phyloP scores from a whole-genome alignment of 2,888 invertebrate species.

The Lithophane leautieri region DNA sequence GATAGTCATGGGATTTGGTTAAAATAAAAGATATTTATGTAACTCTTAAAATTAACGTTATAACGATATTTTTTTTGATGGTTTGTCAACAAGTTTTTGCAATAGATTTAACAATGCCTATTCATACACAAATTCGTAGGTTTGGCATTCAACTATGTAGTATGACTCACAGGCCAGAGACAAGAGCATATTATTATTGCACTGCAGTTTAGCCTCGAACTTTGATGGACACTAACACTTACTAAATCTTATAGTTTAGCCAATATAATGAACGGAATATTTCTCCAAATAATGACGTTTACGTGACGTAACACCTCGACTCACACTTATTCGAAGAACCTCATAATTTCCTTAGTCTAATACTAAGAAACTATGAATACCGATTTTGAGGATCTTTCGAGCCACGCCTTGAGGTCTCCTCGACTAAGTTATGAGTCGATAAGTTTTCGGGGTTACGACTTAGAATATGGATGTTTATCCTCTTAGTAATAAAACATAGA shows the following conservation, averaged over 20 bases:
- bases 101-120: conserved; percentile 23
- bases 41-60: background rate
- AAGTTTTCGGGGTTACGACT: too few relatives aligned
- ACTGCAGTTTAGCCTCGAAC: background rate
- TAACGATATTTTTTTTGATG: background rate
- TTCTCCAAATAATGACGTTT: too few relatives aligned
- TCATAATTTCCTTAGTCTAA: too few relatives aligned
- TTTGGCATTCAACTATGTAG: conserved; percentile 18
- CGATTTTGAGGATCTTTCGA: too few relatives aligned
- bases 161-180: background rate
- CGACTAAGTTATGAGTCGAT: too few relatives aligned
- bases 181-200: background rate
- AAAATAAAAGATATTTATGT: background rate
- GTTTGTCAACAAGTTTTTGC: conserved; percentile 7
- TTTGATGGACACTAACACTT: background rate
- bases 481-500: background rate
- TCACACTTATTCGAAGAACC: too few relatives aligned
- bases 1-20: background rate
- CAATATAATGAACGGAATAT: too few relatives aligned
- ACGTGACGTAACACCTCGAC: too few relatives aligned
- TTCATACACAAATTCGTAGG: background rate
- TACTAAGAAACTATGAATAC: too few relatives aligned
- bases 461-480: too few relatives aligned
- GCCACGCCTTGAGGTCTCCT: too few relatives aligned
- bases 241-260: background rate